Conservation (phyloP, 2,113 vertebrate genomes). For the Paracanthobrama guichenoti region DNA sequence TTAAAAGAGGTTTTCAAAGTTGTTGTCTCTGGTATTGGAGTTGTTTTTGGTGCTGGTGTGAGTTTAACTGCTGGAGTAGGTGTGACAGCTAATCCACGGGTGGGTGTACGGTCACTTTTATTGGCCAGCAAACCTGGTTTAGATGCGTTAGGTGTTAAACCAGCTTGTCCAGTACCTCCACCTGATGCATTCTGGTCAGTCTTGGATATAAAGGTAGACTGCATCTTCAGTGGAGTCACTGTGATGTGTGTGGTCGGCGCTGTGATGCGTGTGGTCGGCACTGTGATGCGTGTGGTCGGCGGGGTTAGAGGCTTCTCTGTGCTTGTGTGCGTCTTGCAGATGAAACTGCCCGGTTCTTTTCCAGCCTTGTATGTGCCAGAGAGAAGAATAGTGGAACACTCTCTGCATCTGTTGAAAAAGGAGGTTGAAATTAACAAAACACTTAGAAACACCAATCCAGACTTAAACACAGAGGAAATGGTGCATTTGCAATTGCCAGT, state of each 20-base stretch:
- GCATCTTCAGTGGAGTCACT: background rate
- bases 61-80: constrained; percentile 21
- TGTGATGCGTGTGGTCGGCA: too few species aligned
- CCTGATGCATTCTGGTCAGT: background rate
- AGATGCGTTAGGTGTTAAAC: constrained; percentile 32
- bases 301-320: constrained; percentile 7
- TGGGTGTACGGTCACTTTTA: constrained; percentile 38
- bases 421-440: background rate
- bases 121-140: constrained; percentile 51
- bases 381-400: constrained; percentile 77
- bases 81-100: background rate
- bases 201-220: constrained; percentile 38
- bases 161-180: background rate
- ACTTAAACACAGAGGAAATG: too few species aligned
- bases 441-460: background rate
- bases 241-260: constrained; percentile 12
- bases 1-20: constrained; percentile 24
- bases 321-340: constrained; percentile 75
- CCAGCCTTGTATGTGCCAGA: constrained; percentile 77
- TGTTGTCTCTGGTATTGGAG: background rate
- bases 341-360: constrained; percentile 65
- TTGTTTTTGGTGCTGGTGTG: background rate
- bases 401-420: constrained; percentile 73
- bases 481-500: too few species aligned
- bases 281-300: too few species aligned